A percentile compares a stretch with the other conserved stretches of the same genome.
Evolutionary conservation across 92 coral and sea anemone species (phyloP).

Genomic region (Parazoanthus atlanticus): DNA sequence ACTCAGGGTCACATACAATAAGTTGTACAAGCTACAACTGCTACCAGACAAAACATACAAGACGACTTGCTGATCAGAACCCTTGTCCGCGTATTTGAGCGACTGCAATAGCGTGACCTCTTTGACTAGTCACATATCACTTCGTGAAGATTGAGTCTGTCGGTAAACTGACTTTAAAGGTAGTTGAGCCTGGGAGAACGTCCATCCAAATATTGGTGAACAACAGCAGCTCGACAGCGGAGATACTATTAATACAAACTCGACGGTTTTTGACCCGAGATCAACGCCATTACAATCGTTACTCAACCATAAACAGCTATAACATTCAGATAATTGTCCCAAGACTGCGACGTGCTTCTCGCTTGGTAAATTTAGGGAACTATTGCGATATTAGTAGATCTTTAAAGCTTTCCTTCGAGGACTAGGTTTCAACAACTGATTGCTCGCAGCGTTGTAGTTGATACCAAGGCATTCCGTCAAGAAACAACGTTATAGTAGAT

Average conservation of each 20-base stretch:
- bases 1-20: neutral
- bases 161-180: slow-evolving; percentile 16
- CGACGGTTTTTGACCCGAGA: slow-evolving; percentile 13
- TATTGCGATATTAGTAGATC: neutral
- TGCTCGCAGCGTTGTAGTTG: neutral
- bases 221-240: neutral
- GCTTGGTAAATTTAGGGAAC: no score
- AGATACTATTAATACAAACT: neutral
- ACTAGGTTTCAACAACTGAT: neutral
- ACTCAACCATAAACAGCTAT: slow-evolving; percentile 19
- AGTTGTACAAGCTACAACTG: neutral
- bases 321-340: neutral
- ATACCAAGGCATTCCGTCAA: neutral
- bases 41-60: slow-evolving; percentile 28
- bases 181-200: neutral
- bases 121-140: neutral
- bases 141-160: neutral
- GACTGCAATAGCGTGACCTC: slow-evolving; percentile 6
- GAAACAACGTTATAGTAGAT: neutral
- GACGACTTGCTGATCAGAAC: neutral
- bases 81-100: neutral
- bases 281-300: neutral
- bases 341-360: neutral
- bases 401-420: neutral
- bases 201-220: neutral